Evolutionary conservation across 1,140 invertebrate species (phyloP), one percentile per base, ranked within the genome.

Genomic region (Drosophila lowei): DNA sequence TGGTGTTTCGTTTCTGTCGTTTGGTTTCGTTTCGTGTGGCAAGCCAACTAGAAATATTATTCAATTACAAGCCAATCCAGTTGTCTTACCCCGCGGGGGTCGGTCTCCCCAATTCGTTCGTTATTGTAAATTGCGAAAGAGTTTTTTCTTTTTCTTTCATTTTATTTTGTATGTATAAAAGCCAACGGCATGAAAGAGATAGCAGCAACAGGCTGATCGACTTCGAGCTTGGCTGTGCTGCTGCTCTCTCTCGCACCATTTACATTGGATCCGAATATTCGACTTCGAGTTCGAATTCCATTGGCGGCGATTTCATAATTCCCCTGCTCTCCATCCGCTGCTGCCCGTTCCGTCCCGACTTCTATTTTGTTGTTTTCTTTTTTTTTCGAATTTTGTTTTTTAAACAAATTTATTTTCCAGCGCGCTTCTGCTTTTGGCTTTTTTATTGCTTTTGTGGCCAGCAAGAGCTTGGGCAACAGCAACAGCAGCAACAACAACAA

Each of bases 271-370:
- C 34, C 34, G 3, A 38, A 38, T 38, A 80, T 76, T 68, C 72
- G 34, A 61, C 62, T 71, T 77, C 47, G 15, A 52, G n/a, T 79
- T 83, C 53, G 79, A 67, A 80, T 86, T 80, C 77, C 81, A 86
- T 86, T 75, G 73, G 49, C 63, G 67, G 83, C 81, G 71, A 88
- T 88, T 88, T 88, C 83, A 79, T 88, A 88, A 88, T 77, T 85
- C 56, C 47, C 75, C 74, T 60, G 72, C 71, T 74, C 72, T 74
- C 49, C 49, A 74, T 70, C 70, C 78, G 56, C 54, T 63, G 72
- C 72, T 62, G 62, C 67, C 60, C 58, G 48, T 52, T 48, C 55
- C 77, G 78, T 67, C 49, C 65, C 65, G 71, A 74, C 71, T 88
- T 77, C 47, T 57, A 56, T 77, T 72, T 72, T 74, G 62, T 58